Conservation (phyloP, 2,797 vertebrate genomes). For the Vespertilio murinus region DNA sequence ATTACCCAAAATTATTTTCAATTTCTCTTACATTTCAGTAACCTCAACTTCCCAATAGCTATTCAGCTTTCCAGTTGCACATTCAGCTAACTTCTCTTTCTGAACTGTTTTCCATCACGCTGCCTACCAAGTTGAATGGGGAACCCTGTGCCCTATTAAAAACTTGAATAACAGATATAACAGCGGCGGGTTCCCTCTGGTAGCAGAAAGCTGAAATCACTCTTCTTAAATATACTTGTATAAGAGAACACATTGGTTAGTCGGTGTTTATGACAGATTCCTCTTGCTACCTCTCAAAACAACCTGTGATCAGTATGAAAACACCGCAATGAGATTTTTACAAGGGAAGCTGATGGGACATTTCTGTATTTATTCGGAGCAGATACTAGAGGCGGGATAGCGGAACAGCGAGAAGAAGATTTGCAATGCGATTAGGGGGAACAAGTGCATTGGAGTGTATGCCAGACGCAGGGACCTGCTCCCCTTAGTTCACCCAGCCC, state of each 20-base stretch:
- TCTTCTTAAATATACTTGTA: slow-evolving; percentile 72
- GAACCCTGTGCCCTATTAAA: not conserved
- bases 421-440: slow-evolving; percentile 87
- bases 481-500: slow-evolving; percentile 86
- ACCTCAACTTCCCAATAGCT: slow-evolving; percentile 54
- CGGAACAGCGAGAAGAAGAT: slow-evolving; percentile 83
- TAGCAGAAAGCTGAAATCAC: slow-evolving; percentile 74
- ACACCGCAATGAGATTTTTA: slow-evolving; percentile 47
- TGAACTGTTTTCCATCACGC: slow-evolving; percentile 67
- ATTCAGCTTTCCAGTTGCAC: slow-evolving; percentile 61
- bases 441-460: slow-evolving; percentile 83
- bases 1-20: slow-evolving; percentile 59
- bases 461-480: slow-evolving; percentile 84
- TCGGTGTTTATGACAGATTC: slow-evolving; percentile 72
- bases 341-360: slow-evolving; percentile 65
- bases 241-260: slow-evolving; percentile 62
- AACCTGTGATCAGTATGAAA: slow-evolving; percentile 21
- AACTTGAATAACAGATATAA: not conserved
- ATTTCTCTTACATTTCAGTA: slow-evolving; percentile 67
- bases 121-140: slow-evolving; percentile 33
- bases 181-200: slow-evolving; percentile 47
- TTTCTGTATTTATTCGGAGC: slow-evolving; percentile 76
- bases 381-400: slow-evolving; percentile 67
- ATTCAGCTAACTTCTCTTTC: slow-evolving; percentile 44
- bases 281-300: slow-evolving; percentile 64